Evolutionary conservation across 2,888 invertebrate genomes (phyloP).

Genomic region (Eilema caniola): DNA sequence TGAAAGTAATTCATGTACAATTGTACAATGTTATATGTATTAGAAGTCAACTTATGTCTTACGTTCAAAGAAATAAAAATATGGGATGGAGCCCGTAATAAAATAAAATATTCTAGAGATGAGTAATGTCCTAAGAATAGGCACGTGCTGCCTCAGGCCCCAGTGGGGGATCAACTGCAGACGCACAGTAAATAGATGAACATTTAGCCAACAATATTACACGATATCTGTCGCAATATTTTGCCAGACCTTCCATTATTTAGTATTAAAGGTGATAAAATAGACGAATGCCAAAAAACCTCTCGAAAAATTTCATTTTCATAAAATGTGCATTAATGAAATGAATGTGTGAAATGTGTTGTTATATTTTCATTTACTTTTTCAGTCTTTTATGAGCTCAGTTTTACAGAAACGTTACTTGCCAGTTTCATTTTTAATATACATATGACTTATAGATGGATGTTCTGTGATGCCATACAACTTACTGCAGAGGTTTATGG

Average conservation of each 20-base stretch:
- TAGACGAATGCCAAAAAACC: not conserved
- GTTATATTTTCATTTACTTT: too few species aligned
- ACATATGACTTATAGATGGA: not conserved
- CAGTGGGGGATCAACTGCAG: not conserved
- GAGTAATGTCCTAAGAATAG: not conserved
- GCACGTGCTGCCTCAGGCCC: not conserved
- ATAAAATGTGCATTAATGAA: not conserved
- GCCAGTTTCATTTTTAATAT: too few species aligned
- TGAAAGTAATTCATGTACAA: not conserved
- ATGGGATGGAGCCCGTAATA: not conserved
- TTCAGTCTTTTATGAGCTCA: too few species aligned
- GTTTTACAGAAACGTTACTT: too few species aligned
- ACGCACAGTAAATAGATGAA: not conserved
- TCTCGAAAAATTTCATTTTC: not conserved
- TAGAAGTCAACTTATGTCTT: not conserved
- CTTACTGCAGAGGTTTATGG: not conserved
- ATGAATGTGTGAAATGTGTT: not conserved
- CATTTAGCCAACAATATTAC: not conserved
- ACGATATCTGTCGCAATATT: not conserved
- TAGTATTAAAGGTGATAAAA: not conserved
- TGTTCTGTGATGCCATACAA: too few species aligned
- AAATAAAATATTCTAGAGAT: not conserved
- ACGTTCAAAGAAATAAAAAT: not conserved
- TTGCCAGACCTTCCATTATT: not conserved
- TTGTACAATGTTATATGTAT: not conserved